Base-by-base conservation (phyloP, 2,797 vertebrate genomes). In the Monodelphis domestica region DNA sequence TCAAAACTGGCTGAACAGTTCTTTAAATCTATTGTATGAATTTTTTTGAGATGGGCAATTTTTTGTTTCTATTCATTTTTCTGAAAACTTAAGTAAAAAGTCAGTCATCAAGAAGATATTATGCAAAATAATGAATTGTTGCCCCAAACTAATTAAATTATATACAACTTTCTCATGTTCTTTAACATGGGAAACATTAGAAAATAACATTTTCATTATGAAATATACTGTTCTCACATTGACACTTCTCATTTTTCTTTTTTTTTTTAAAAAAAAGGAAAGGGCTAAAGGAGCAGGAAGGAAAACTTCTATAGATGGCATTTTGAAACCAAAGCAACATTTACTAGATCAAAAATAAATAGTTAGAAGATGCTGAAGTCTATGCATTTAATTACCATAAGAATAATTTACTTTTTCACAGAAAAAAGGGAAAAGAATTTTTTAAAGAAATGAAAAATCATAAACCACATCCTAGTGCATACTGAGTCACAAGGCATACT, bases 131-230 rank as follows among this genome's bases (percentile, higher is more conserved):
- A 50, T 0, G 57, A 54, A 51, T 89, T 6, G 38, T 29, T 95
- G 91, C 0, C 2, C 92, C 59, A 96, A 95, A 89, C 57, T n/a
- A 95, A 91, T 15, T 91, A 0, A 94, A 95, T 91, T 93, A 90
- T 53, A 94, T 70, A 53, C 88, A 92, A 50, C 30, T 92, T 52
- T 92, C 1, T 12, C 88, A 53, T 90, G 1, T 63, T 17, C 54
- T 29, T 95, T 96, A 94, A 87, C 92, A 94, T 84, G 45, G 95
- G 54, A 93, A 88, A 11, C 33, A 0, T 90, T 89, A 54, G 92
- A 89, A 28, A 45, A 87, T 50, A 92, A 26, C 17, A 6, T 12
- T 95, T 94, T 97, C 54, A 93, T 90, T 92, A 92, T 3, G 24
- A 54, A 95, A 89, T 78, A 87, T 53, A 33, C 9, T 92, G 90